phyloP scores from a whole-genome alignment of 1,140 invertebrate species.

The Apolygus lucorum region DNA sequence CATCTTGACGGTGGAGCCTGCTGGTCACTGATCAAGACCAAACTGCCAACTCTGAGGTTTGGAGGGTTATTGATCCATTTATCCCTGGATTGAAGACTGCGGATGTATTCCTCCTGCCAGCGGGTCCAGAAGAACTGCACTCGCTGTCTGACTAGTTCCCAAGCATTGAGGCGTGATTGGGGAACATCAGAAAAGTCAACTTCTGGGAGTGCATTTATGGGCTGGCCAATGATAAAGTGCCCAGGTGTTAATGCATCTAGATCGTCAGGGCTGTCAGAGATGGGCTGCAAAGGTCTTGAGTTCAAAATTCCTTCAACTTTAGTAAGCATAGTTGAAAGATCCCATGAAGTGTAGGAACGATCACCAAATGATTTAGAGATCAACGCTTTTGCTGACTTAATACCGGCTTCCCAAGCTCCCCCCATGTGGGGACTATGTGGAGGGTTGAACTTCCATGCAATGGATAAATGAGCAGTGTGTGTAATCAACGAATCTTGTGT shows the following conservation, averaged over 20 bases:
- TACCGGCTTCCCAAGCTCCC: too few relatives aligned
- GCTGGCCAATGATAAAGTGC: slow-evolving; percentile 34
- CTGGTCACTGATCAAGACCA: slow-evolving; percentile 28
- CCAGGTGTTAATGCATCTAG: too few relatives aligned
- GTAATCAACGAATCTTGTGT: neutral
- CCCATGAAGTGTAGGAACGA: slow-evolving; percentile 30
- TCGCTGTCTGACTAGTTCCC: slow-evolving; percentile 32
- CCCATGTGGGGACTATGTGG: too few relatives aligned
- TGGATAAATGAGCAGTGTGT: slow-evolving; percentile 27
- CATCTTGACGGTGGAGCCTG: slow-evolving; percentile 34
- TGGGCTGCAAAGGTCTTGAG: slow-evolving; percentile 35
- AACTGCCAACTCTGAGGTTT: neutral
- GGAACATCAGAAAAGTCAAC: slow-evolving; percentile 30
- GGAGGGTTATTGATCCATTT: slow-evolving; percentile 6
- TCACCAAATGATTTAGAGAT: slow-evolving; percentile 28
- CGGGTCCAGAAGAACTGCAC: too few relatives aligned
- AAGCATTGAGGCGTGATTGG: slow-evolving; percentile 29
- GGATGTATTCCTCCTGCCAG: too few relatives aligned
- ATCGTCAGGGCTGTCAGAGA: too few relatives aligned
- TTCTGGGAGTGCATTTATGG: slow-evolving; percentile 36
- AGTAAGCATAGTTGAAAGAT: too few relatives aligned
- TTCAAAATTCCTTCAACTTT: slow-evolving; percentile 36
- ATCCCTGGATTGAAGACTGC: too few relatives aligned
- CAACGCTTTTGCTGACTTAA: slow-evolving; percentile 33
- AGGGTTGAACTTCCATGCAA: too few relatives aligned